Evolutionary conservation across 1,140 invertebrate species (phyloP).

Genomic region (Papilio dardanus): DNA sequence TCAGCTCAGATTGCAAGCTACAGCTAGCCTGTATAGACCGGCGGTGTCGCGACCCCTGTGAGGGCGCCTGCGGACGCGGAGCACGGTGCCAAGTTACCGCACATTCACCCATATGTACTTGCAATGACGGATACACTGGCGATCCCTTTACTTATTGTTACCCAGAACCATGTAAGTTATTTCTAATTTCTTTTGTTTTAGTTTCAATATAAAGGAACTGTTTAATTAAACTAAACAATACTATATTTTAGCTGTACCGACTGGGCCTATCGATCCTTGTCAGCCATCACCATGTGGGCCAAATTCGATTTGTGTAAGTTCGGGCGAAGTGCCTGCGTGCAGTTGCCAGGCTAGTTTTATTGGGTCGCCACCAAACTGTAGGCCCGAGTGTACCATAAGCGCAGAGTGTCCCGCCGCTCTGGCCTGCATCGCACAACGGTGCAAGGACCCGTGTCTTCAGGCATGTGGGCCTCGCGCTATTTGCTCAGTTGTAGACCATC

Average conservation of each 20-base stretch:
- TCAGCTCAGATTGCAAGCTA: conserved; percentile 87
- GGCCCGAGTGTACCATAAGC: conserved; percentile 91
- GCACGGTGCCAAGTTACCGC: conserved; percentile 92
- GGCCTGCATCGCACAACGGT: conserved; percentile 87
- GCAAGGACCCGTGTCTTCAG: conserved; percentile 88
- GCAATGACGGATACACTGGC: conserved; percentile 89
- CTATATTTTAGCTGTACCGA: conserved; percentile 52
- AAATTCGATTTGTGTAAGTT: conserved; percentile 89
- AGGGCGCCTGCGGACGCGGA: conserved; percentile 89
- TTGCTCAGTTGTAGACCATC: conserved; percentile 87
- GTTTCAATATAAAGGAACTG: conserved; percentile 24
- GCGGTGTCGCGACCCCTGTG: conserved; percentile 86
- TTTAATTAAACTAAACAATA: conserved; percentile 5
- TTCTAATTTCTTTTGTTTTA: conserved; percentile 23
- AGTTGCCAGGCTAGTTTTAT: conserved; percentile 89
- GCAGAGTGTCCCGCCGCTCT: conserved; percentile 87
- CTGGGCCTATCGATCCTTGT: conserved; percentile 83
- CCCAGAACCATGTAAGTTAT: conserved; percentile 77
- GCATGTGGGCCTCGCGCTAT: conserved; percentile 85
- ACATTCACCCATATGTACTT: conserved; percentile 91
- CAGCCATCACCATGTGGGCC: conserved; percentile 90
- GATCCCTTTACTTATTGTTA: conserved; percentile 91
- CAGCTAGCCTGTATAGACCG: conserved; percentile 85
- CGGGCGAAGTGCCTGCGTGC: conserved; percentile 88
- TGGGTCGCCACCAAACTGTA: conserved; percentile 90